A percentile compares a stretch with the other conserved stretches of the same genome.
Conservation (phyloP, 2,888 invertebrate genomes). For the Mesochorus sp. region DNA sequence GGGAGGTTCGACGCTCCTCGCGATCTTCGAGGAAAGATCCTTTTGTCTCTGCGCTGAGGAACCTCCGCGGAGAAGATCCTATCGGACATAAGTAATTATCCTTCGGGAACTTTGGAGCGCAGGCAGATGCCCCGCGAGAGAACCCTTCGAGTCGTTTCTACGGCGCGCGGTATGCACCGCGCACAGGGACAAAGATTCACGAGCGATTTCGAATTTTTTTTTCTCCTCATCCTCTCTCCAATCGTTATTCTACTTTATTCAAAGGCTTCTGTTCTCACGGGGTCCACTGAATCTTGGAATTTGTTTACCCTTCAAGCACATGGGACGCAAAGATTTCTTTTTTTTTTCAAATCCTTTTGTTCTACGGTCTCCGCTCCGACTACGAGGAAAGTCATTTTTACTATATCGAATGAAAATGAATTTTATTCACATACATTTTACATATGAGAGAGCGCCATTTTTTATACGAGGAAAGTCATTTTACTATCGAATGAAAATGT, state of each 20-base stretch:
- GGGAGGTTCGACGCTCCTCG: slow-evolving; percentile 52
- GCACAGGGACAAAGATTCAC: slow-evolving; percentile 45
- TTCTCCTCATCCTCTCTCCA: not conserved
- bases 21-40: slow-evolving; percentile 69
- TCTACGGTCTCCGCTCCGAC: not conserved
- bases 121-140: slow-evolving; percentile 45
- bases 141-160: not conserved
- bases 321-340: not conserved
- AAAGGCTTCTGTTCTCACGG: not conserved
- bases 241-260: slow-evolving; percentile 39
- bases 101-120: slow-evolving; percentile 59
- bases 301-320: not conserved
- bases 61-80: slow-evolving; percentile 76
- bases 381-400: not conserved
- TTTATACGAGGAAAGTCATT: slow-evolving; percentile 17
- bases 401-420: not conserved
- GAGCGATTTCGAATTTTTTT: slow-evolving; percentile 32
- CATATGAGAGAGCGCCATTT: not conserved
- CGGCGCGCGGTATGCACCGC: slow-evolving; percentile 41
- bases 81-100: slow-evolving; percentile 82
- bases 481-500: not conserved
- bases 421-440: not conserved
- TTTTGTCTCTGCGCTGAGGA: slow-evolving; percentile 77
- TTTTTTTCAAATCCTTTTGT: not conserved
- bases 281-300: slow-evolving; percentile 13